Evolutionary conservation across 2,797 vertebrate species (phyloP).

Genomic region (Picus viridis): DNA sequence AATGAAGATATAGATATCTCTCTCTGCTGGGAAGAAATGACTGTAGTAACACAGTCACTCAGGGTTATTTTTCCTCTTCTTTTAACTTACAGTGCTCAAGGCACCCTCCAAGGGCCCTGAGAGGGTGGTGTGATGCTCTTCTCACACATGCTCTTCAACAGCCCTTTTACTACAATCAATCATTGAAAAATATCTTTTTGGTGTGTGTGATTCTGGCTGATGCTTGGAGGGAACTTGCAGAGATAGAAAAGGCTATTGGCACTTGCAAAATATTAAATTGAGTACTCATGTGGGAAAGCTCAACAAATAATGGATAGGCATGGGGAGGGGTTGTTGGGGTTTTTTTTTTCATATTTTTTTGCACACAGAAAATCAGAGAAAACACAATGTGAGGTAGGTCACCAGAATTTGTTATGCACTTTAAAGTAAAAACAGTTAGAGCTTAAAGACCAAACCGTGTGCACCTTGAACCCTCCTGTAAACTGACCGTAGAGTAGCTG

Average conservation of each 20-base stretch:
- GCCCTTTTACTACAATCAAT: conserved; percentile 41
- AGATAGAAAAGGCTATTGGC: conserved; percentile 44
- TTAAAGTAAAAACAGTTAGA: background rate
- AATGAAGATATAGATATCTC: background rate
- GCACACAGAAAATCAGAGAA: background rate
- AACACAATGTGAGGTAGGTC: background rate
- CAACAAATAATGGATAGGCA: background rate
- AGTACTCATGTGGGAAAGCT: conserved; percentile 22
- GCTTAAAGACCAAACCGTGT: fast-evolving
- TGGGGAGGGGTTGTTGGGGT: too few relatives aligned
- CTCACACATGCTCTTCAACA: conserved; percentile 44
- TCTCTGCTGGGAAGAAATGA: background rate
- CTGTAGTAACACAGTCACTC: background rate
- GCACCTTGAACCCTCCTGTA: background rate
- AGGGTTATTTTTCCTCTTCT: conserved; percentile 46
- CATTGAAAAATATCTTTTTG: conserved; percentile 36
- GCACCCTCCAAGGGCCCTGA: conserved; percentile 35
- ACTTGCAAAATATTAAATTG: conserved; percentile 49
- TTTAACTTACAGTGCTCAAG: conserved; percentile 43
- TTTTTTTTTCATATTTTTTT: background rate
- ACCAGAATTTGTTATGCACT: background rate
- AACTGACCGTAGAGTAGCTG: background rate
- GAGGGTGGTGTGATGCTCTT: conserved; percentile 46
- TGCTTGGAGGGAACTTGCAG: conserved; percentile 44
- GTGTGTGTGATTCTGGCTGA: background rate